phyloP scores from a whole-genome alignment of 92 coral and sea anemone genomes.

The Heteractis magnifica region DNA sequence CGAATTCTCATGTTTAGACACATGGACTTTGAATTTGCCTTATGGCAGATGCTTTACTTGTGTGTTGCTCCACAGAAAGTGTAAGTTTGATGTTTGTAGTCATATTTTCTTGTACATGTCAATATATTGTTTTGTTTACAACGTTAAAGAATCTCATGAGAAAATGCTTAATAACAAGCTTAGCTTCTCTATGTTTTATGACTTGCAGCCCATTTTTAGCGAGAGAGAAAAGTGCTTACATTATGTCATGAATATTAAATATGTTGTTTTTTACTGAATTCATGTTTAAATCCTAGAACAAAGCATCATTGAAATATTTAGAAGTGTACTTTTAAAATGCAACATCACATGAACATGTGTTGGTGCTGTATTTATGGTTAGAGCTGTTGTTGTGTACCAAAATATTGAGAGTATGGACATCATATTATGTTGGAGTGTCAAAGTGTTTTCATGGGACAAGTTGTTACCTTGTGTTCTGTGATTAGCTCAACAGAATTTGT shows the following conservation, averaged over 20 bases:
- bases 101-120: not conserved
- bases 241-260: too few species aligned
- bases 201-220: not conserved
- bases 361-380: too few species aligned
- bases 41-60: conserved; percentile 98
- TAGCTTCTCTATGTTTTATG: not conserved
- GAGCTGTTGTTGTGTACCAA: too few species aligned
- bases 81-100: conserved; percentile 56
- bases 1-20: conserved; percentile 96
- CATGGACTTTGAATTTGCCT: conserved; percentile 99
- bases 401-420: too few species aligned
- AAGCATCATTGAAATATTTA: not conserved
- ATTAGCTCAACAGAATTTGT: too few species aligned
- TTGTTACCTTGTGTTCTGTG: too few species aligned
- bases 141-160: not conserved
- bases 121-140: not conserved
- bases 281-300: too few species aligned
- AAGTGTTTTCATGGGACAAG: too few species aligned
- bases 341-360: too few species aligned
- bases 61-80: conserved; percentile 95
- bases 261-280: too few species aligned
- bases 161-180: not conserved
- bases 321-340: not conserved
- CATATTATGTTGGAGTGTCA: too few species aligned
- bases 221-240: too few species aligned